phyloP scores from a whole-genome alignment of 2,797 vertebrate genomes.

The Knipowitschia caucasica region DNA sequence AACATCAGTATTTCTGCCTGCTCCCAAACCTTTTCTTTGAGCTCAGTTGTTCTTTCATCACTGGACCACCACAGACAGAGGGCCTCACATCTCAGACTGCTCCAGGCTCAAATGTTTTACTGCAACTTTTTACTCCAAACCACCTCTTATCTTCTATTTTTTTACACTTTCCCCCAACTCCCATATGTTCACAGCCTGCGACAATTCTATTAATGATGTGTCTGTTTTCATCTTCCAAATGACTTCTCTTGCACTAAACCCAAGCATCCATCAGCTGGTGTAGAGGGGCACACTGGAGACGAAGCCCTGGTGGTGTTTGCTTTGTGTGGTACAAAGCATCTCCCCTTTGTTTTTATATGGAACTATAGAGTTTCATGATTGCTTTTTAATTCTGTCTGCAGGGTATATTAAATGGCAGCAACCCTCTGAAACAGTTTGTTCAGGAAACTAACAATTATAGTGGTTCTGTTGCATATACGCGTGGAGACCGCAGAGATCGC shows the following conservation, averaged over 20 bases:
- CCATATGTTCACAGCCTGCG: constrained; percentile 17
- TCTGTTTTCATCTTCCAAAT: constrained; percentile 47
- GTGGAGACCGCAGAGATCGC: constrained; percentile 68
- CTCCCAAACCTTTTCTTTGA: constrained; percentile 10
- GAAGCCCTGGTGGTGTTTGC: constrained; percentile 60
- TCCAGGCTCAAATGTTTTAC: neutral
- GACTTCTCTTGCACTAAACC: constrained; percentile 52
- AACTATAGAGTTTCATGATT: constrained; percentile 78
- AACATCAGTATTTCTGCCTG: constrained; percentile 15
- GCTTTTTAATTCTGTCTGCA: constrained; percentile 77
- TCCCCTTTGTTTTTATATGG: constrained; percentile 69
- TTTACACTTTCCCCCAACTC: constrained; percentile 17
- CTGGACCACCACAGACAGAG: constrained; percentile 16
- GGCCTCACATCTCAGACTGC: neutral
- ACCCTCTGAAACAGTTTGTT: constrained; percentile 66
- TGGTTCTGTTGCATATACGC: constrained; percentile 74
- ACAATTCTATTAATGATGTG: constrained; percentile 37
- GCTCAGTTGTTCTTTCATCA: constrained; percentile 19
- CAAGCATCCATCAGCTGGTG: constrained; percentile 54
- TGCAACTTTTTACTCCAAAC: constrained; percentile 1
- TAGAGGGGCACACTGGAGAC: constrained; percentile 31
- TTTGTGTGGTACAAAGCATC: constrained; percentile 34
- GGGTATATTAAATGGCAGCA: constrained; percentile 79
- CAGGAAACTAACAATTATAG: constrained; percentile 83
- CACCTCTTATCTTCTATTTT: constrained; percentile 8